These are phyloP conservation scores for Thymelicus acteon DNA, from an alignment of 2,888 invertebrate species.

Conservation along the genomic window DNA sequence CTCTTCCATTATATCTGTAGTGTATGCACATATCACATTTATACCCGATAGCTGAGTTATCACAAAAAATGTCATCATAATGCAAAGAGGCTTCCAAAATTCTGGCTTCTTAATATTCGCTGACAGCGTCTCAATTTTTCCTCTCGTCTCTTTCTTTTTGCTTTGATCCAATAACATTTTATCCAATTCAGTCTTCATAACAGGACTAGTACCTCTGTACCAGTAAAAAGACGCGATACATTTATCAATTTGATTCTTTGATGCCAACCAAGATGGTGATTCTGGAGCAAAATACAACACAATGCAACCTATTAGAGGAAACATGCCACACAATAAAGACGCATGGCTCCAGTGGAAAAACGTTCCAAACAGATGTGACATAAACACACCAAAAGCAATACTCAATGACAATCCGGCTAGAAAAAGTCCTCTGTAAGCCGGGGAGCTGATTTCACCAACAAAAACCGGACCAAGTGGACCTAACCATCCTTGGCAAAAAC, in stretches of 20 bases:
- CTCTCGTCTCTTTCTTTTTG: slow-evolving; percentile 59
- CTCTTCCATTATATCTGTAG: slow-evolving; percentile 86
- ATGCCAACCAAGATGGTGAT: slow-evolving; percentile 88
- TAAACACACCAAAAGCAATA: slow-evolving; percentile 86
- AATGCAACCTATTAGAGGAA: slow-evolving; percentile 80
- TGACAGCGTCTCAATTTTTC: slow-evolving; percentile 65
- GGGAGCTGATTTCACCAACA: slow-evolving; percentile 85
- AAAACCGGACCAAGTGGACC: slow-evolving; percentile 85
- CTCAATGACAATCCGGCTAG: slow-evolving; percentile 86
- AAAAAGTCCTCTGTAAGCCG: slow-evolving; percentile 86
- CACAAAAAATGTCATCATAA: slow-evolving; percentile 87
- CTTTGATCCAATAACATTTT: slow-evolving; percentile 74
- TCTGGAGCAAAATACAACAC: slow-evolving; percentile 86
- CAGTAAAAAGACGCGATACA: slow-evolving; percentile 86
- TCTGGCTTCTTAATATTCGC: slow-evolving; percentile 79
- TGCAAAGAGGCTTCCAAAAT: slow-evolving; percentile 86
- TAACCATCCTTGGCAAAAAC: slow-evolving; percentile 84
- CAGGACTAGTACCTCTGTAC: slow-evolving; percentile 83
- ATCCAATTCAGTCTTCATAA: slow-evolving; percentile 78
- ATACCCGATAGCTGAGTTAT: slow-evolving; percentile 89
- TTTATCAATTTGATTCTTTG: slow-evolving; percentile 83
- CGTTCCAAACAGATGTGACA: slow-evolving; percentile 87
- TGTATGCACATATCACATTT: slow-evolving; percentile 89
- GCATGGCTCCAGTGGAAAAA: slow-evolving; percentile 85
- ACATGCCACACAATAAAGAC: slow-evolving; percentile 81